phyloP scores from a whole-genome alignment of 2,113 vertebrate species.

The Chloebia gouldiae region DNA sequence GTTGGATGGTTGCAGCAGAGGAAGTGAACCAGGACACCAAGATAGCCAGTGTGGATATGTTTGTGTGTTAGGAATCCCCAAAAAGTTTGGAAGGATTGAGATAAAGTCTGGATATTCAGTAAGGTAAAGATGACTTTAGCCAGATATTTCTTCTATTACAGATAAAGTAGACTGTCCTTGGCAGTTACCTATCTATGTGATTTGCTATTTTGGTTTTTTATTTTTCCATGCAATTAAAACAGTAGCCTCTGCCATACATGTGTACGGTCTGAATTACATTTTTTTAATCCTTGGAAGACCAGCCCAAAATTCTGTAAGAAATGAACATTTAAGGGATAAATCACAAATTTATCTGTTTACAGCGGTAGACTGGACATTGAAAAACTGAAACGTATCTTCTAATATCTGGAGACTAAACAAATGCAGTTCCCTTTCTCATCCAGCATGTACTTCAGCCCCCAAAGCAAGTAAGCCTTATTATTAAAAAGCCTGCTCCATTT shows the following conservation, averaged over 20 bases:
- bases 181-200: background rate
- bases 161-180: background rate
- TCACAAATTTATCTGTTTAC: background rate
- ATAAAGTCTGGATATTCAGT: background rate
- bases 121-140: background rate
- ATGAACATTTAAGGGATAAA: background rate
- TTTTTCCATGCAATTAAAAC: background rate
- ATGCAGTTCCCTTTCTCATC: background rate
- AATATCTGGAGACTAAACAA: background rate
- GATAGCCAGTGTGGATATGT: background rate
- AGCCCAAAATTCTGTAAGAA: background rate
- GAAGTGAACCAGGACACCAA: background rate
- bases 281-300: background rate
- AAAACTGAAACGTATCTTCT: background rate
- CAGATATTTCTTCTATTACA: background rate
- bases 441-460: background rate
- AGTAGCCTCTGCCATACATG: rapidly evolving
- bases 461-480: background rate
- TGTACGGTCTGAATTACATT: background rate
- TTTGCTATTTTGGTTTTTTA: background rate
- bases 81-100: background rate
- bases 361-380: background rate
- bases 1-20: background rate
- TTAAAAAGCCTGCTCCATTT: background rate
- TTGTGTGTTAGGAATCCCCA: background rate